Percentiles rank a stretch among this genome's conserved stretches.
These are phyloP conservation scores for Tonatia bakeri DNA, from an alignment of 2,113 vertebrate genomes.

Conservation along the genomic window DNA sequence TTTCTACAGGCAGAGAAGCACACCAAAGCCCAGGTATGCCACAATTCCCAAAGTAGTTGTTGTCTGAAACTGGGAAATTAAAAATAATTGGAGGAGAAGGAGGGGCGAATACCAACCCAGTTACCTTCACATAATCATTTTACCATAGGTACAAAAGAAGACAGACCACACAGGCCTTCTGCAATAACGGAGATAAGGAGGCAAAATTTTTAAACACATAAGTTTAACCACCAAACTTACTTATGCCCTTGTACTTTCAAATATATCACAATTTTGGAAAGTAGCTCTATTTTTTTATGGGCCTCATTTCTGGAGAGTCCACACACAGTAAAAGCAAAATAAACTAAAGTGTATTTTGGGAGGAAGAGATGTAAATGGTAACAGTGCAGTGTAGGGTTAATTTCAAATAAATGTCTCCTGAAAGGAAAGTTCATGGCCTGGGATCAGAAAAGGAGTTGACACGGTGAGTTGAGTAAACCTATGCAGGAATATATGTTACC, in stretches of 20 bases:
- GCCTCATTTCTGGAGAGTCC: constrained; percentile 78
- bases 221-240: constrained; percentile 78
- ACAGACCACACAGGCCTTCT: constrained; percentile 69
- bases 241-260: constrained; percentile 78
- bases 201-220: constrained; percentile 76
- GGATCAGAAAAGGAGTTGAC: constrained; percentile 27
- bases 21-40: accelerated
- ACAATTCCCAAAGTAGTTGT: constrained; percentile 12
- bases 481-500: neutral
- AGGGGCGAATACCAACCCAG: constrained; percentile 59
- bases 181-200: constrained; percentile 78
- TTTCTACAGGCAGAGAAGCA: constrained; percentile 1
- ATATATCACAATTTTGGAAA: constrained; percentile 75
- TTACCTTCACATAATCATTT: constrained; percentile 74
- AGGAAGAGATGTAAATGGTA: constrained; percentile 79
- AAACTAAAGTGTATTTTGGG: constrained; percentile 76
- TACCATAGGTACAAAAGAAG: constrained; percentile 70
- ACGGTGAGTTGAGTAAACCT: constrained; percentile 31
- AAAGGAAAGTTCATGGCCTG: constrained; percentile 52
- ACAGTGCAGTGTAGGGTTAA: constrained; percentile 71
- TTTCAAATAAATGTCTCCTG: constrained; percentile 75
- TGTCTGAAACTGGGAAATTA: constrained; percentile 62
- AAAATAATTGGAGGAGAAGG: constrained; percentile 61
- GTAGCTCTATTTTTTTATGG: constrained; percentile 76
- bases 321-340: constrained; percentile 79